These are phyloP conservation scores for Melanogrammus aeglefinus DNA, from an alignment of 2,797 vertebrate species.

Conservation along the genomic window DNA sequence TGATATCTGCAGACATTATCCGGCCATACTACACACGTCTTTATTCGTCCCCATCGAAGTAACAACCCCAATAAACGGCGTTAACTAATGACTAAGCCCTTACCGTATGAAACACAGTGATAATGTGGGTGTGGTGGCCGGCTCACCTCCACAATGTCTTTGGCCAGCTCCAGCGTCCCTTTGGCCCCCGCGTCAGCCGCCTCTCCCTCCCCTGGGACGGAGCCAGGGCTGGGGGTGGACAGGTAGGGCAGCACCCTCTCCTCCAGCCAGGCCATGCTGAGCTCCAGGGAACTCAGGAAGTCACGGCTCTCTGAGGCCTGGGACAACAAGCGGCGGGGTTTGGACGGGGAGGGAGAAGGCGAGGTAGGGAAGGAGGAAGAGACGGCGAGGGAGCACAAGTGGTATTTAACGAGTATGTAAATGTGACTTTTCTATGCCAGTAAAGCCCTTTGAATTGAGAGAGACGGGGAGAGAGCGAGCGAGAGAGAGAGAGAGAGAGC, in stretches of 20 bases:
- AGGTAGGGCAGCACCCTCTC: slow-evolving; percentile 81
- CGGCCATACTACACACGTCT: not conserved
- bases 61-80: not conserved
- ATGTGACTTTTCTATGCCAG: too few species aligned
- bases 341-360: not conserved
- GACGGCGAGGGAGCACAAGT: not conserved
- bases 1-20: too few species aligned
- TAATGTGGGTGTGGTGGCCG: not conserved
- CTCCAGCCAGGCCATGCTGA: slow-evolving; percentile 48
- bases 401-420: too few species aligned
- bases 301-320: slow-evolving; percentile 80
- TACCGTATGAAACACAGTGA: too few species aligned
- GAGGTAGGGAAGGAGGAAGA: not conserved
- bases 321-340: not conserved
- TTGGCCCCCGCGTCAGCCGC: slow-evolving; percentile 37
- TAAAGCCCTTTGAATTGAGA: not conserved
- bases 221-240: slow-evolving; percentile 75
- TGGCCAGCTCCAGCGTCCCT: slow-evolving; percentile 59
- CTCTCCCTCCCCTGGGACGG: slow-evolving; percentile 53
- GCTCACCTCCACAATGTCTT: slow-evolving; percentile 81
- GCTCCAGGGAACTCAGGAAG: slow-evolving; percentile 58
- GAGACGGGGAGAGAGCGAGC: not conserved
- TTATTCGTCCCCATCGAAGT: too few species aligned
- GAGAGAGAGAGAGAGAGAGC: not conserved
- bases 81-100: not conserved